phyloP scores from a whole-genome alignment of 2,113 vertebrate genomes.

The Campylorhamphus procurvoides region DNA sequence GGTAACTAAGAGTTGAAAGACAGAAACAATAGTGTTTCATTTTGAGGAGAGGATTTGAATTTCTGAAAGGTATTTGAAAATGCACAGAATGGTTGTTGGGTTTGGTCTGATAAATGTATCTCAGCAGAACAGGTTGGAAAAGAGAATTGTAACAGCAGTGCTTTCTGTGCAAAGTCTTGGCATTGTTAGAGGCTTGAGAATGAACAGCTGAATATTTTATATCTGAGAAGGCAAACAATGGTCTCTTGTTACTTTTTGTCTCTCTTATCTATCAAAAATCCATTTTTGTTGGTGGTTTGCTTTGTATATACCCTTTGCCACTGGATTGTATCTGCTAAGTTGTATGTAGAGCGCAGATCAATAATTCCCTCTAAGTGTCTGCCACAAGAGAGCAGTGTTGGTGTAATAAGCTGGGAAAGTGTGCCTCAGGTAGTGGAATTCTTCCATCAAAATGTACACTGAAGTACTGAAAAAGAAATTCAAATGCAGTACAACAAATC shows the following conservation, averaged over 20 bases:
- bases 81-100: neutral
- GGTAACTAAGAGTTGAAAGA: neutral
- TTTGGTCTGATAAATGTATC: neutral
- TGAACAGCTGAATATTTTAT: neutral
- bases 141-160: neutral
- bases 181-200: neutral
- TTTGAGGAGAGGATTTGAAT: neutral
- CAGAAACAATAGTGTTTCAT: neutral
- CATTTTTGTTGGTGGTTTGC: neutral
- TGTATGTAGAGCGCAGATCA: neutral
- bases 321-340: accelerated
- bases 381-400: conserved; percentile 71
- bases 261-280: neutral
- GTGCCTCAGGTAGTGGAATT: neutral
- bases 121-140: neutral
- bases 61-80: neutral
- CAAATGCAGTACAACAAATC: neutral
- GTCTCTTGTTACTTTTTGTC: neutral
- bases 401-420: neutral
- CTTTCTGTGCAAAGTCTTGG: neutral
- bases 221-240: neutral
- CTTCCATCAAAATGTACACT: neutral
- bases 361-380: neutral
- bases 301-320: neutral
- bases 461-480: neutral